Percentiles rank a stretch among this genome's conserved stretches.
These are phyloP conservation scores for Zeugodacus cucurbitae DNA, from an alignment of 1,140 invertebrate genomes.

Conservation along the genomic window DNA sequence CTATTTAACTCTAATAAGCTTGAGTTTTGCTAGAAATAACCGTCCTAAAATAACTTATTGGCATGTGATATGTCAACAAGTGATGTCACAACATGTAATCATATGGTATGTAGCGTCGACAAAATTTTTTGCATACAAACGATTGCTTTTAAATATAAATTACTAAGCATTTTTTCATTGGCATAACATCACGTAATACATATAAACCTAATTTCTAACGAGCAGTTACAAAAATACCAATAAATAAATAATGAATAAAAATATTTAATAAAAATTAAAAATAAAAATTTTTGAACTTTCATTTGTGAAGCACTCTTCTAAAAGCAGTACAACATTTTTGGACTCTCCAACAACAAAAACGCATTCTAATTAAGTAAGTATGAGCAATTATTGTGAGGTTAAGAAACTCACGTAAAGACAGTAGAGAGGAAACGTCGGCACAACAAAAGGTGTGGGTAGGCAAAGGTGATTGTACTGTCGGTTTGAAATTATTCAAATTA, in stretches of 20 bases:
- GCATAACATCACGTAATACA: neutral
- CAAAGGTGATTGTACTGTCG: neutral
- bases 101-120: neutral
- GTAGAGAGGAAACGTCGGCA: neutral
- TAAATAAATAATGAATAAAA: too few relatives aligned
- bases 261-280: neutral
- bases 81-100: neutral
- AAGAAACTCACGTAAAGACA: neutral
- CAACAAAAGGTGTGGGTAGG: neutral
- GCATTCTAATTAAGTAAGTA: neutral
- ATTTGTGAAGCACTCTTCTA: too few relatives aligned
- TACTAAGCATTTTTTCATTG: neutral
- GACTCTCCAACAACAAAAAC: neutral
- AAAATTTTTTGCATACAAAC: too few relatives aligned
- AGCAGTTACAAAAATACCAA: neutral
- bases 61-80: neutral
- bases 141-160: neutral
- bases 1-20: too few relatives aligned
- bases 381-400: neutral
- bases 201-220: neutral
- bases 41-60: too few relatives aligned
- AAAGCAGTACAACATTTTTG: neutral
- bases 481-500: neutral
- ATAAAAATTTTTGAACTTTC: neutral
- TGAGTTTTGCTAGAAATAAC: too few relatives aligned